Base-by-base conservation (phyloP, 2,888 invertebrate species). In the Melanargia galathea region DNA sequence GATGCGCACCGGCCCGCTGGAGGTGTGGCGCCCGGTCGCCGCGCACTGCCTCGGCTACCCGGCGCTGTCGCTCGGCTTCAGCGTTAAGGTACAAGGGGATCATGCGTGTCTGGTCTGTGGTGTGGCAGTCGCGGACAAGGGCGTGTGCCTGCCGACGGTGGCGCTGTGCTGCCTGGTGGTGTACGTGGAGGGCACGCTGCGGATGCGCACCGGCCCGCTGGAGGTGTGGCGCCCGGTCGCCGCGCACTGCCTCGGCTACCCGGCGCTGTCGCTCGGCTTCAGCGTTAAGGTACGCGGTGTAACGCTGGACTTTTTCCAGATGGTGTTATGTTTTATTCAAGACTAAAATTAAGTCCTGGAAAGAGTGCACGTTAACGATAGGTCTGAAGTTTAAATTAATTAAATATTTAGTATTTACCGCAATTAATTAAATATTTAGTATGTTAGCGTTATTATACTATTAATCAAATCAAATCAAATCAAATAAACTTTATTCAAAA, bases 211-310 rank as follows among this genome's bases (percentile, higher is more conserved):
- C 20, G 69, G 72, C 35, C 92, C 96, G 78, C 95, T 97, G 81
- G 97, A 97, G 91, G 94, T 98, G 75, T 97, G 97, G 92, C 93
- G 98, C 84, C 98, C 98, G 73, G 97, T 99, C 90, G 98, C 98
- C 75, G 98, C 98, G 72, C 98, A 99, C 91, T 98, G 98, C 95
- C 97, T 93, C 87, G 93, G 90, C 64, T 99, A 97, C 93, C 98
- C 98, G 64, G 97, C 97, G 73, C 97, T 98, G 59, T 97, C 98
- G 74, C 93, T 99, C 82, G 98, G 99, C 73, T 98, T 98, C 92
- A 97, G 97, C 77, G 97, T 98, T 79, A 98, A 98, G 93, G 72
- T 71, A 52, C 49, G 10, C 13, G 35, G 5, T 5, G 24, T 26
- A 5, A 26, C 24, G 5, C 35, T 11, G 35, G 3, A 8, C 35